Percentiles rank a stretch among this genome's conserved stretches.
phyloP scores from a whole-genome alignment of 2,113 vertebrate genomes.

The Macrotis lagotis region DNA sequence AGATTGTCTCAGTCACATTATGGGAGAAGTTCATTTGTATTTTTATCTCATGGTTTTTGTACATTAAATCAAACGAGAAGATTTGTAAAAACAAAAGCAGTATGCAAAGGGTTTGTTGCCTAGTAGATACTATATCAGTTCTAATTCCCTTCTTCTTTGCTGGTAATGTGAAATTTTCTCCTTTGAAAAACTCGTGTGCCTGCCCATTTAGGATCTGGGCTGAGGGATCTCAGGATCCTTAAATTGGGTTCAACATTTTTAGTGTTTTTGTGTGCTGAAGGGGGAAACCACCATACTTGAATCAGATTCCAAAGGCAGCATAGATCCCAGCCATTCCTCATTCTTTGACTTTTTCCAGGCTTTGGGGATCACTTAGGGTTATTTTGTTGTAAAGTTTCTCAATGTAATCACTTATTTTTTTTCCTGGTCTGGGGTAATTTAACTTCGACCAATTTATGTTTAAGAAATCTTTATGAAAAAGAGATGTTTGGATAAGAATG shows the following conservation, averaged over 20 bases:
- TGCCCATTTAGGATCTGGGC: neutral
- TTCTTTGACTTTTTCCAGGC: neutral
- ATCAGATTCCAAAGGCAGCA: neutral
- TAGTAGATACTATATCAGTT: neutral
- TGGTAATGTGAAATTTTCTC: neutral
- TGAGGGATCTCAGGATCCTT: neutral
- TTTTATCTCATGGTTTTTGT: conserved; percentile 25
- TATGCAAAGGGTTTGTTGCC: neutral
- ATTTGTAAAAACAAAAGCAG: conserved; percentile 39
- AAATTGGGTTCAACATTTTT: neutral
- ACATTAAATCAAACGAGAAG: neutral
- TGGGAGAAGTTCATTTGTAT: conserved; percentile 49
- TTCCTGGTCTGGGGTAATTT: neutral
- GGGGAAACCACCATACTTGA: neutral
- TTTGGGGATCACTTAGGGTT: neutral
- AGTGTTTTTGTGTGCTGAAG: neutral
- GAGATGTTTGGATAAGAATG: neutral
- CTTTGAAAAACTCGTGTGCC: neutral
- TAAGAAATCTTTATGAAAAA: neutral
- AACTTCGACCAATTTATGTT: neutral
- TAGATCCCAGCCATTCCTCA: neutral
- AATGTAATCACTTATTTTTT: neutral
- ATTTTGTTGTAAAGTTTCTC: neutral
- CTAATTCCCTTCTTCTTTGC: neutral
- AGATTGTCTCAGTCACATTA: conserved; percentile 33